Percentiles rank a stretch among this genome's conserved stretches.
phyloP scores from a whole-genome alignment of 2,888 invertebrate genomes.

The Archaeoteleia sp. region DNA sequence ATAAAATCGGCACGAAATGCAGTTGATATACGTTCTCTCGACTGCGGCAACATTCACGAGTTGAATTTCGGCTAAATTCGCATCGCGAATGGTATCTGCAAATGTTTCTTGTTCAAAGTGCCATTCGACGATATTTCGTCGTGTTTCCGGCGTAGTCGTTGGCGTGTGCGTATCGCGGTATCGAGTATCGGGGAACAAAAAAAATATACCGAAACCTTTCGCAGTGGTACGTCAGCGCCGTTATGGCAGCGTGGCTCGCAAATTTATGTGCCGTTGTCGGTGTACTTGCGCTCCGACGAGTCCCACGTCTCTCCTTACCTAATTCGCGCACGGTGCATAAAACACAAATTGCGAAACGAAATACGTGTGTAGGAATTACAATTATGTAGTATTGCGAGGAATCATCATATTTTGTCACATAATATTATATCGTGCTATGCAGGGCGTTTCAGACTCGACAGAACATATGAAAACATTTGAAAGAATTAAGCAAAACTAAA shows the following conservation, averaged over 20 bases:
- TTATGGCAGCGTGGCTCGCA: neutral
- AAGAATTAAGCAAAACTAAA: too few species aligned
- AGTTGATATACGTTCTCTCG: constrained; percentile 12
- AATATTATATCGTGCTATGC: neutral
- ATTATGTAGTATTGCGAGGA: constrained; percentile 3
- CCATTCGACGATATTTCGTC: constrained; percentile 24
- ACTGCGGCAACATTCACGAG: constrained; percentile 1
- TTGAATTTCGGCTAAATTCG: constrained; percentile 11
- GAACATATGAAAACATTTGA: too few species aligned
- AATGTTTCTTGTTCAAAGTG: constrained; percentile 27
- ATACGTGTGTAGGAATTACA: neutral
- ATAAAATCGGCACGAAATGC: constrained; percentile 19
- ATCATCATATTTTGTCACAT: neutral
- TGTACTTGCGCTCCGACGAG: neutral
- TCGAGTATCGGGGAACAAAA: constrained; percentile 15
- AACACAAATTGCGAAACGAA: constrained; percentile 4
- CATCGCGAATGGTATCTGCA: constrained; percentile 12
- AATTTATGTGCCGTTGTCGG: neutral
- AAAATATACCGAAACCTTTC: constrained; percentile 5
- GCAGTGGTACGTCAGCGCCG: neutral
- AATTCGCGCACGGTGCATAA: constrained; percentile 15
- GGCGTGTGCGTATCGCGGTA: constrained; percentile 32
- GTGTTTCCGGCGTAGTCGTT: constrained; percentile 16
- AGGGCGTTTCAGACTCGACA: neutral
- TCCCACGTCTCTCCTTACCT: constrained; percentile 12